Evolutionary conservation across 1,140 invertebrate species (phyloP).

Genomic region (Ceratitis capitata): DNA sequence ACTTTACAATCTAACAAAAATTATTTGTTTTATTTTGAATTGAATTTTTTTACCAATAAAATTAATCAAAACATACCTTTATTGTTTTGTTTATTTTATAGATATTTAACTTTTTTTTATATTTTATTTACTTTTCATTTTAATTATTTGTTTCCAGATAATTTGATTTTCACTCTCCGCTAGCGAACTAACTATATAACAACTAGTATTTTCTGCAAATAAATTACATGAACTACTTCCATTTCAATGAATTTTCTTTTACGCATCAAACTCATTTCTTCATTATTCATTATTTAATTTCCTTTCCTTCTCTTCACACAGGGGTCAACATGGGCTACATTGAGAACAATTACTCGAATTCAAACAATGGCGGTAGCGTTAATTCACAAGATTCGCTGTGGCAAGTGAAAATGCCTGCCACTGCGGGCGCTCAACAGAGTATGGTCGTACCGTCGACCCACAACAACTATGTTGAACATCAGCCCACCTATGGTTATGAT

Average conservation of each 20-base stretch:
- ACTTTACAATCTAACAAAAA: no score
- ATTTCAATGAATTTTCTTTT: no score
- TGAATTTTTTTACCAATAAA: no score
- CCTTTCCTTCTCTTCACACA: constrained; percentile 59
- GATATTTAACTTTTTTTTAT: no score
- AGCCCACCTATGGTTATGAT: constrained; percentile 79
- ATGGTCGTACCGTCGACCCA: constrained; percentile 66
- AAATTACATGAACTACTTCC: not conserved
- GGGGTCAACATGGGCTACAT: constrained; percentile 88
- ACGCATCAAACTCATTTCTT: no score
- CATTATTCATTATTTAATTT: constrained; percentile 37
- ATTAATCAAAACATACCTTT: no score
- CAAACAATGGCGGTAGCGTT: constrained; percentile 90
- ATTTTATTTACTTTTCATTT: no score
- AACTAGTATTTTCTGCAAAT: not conserved
- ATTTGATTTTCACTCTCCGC: not conserved
- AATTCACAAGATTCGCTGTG: constrained; percentile 95
- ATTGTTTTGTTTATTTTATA: no score
- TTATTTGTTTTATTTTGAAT: no score
- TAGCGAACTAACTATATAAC: not conserved
- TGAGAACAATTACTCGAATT: constrained; percentile 91
- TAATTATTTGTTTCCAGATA: not conserved
- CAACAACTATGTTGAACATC: constrained; percentile 71
- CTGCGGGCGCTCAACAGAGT: constrained; percentile 72
- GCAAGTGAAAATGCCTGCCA: constrained; percentile 89